Percentiles rank a stretch among this genome's conserved stretches.
phyloP scores from a whole-genome alignment of 2,888 invertebrate genomes.

The Laspeyria flexula region DNA sequence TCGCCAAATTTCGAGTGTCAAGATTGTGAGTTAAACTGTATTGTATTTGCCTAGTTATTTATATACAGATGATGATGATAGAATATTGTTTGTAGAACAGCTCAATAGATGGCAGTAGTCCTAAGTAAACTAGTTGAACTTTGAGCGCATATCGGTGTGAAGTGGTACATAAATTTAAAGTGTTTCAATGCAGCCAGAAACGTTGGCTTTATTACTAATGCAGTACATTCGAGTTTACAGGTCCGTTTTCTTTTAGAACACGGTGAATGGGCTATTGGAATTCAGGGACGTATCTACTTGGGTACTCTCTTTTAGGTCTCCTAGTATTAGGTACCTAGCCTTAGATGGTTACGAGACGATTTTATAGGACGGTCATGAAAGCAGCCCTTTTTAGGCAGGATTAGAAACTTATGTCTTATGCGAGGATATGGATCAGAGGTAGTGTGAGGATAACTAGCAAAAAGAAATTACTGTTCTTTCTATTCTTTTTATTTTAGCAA shows the following conservation, averaged over 20 bases:
- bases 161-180: conserved; percentile 9
- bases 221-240: neutral
- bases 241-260: neutral
- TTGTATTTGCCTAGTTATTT: too few species aligned
- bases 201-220: conserved; percentile 1
- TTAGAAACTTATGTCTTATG: too few species aligned
- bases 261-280: neutral
- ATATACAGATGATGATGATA: too few species aligned
- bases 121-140: neutral
- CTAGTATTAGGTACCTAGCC: neutral
- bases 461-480: too few species aligned
- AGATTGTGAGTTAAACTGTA: too few species aligned
- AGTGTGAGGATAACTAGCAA: too few species aligned
- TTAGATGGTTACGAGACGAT: too few species aligned
- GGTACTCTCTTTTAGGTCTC: neutral
- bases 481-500: too few species aligned
- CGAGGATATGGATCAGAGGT: too few species aligned
- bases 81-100: neutral
- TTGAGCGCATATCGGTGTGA: neutral
- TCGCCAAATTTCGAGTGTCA: too few species aligned
- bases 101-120: neutral
- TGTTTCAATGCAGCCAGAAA: conserved; percentile 7
- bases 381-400: too few species aligned
- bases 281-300: neutral
- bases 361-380: too few species aligned